Percentiles rank a stretch among this genome's conserved stretches.
Evolutionary conservation across 2,113 vertebrate species (phyloP).

Genomic region (Spea bombifrons): DNA sequence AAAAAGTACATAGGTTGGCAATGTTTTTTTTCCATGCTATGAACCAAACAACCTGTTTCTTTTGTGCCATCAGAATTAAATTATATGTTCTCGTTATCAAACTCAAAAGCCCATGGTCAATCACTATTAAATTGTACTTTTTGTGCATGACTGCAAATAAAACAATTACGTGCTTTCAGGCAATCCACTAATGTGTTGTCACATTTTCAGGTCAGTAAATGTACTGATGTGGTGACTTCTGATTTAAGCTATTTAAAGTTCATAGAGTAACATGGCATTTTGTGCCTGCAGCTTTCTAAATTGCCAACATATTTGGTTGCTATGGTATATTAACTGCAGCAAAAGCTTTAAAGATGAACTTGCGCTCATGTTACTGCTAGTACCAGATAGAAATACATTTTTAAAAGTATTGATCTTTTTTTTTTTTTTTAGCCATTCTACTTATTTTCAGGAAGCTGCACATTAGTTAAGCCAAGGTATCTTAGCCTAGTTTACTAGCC

Average conservation of each 20-base stretch:
- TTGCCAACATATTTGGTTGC: conserved; percentile 2
- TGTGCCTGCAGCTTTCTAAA: conserved; percentile 25
- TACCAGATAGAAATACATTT: background rate
- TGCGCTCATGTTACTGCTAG: background rate
- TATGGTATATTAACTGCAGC: background rate
- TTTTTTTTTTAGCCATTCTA: background rate
- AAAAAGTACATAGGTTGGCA: conserved; percentile 23
- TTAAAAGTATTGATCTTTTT: background rate
- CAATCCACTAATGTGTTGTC: conserved; percentile 43
- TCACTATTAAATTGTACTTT: conserved; percentile 15
- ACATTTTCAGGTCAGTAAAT: conserved; percentile 42
- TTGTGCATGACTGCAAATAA: conserved; percentile 29
- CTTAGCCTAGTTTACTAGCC: too few relatives aligned
- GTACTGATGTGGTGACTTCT: conserved; percentile 40
- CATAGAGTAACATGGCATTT: conserved; percentile 29
- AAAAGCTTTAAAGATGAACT: background rate
- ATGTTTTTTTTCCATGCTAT: conserved; percentile 8
- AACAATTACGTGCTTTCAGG: conserved; percentile 33
- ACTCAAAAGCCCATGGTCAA: conserved; percentile 30
- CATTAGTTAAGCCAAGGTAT: background rate
- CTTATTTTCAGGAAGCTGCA: background rate
- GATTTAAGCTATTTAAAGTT: conserved; percentile 45
- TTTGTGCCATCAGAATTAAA: conserved; percentile 29
- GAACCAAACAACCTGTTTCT: conserved; percentile 25
- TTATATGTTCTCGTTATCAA: conserved; percentile 35